Evolutionary conservation across 2,113 vertebrate species (phyloP).

Genomic region (Callionymus lyra): DNA sequence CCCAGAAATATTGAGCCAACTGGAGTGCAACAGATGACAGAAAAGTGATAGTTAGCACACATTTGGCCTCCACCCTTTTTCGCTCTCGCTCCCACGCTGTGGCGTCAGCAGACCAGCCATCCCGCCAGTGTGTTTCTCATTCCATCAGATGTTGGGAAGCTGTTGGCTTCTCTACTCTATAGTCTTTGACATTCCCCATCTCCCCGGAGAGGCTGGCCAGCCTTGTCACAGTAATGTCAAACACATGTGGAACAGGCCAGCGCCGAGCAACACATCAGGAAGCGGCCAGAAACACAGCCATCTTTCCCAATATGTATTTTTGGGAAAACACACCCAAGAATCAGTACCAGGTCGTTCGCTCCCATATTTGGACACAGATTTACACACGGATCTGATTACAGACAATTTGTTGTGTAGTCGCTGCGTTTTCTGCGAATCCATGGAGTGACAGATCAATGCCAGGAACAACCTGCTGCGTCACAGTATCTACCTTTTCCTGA

Average conservation of each 20-base stretch:
- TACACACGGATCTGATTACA: no score
- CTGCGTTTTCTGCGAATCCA: no score
- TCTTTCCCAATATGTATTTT: constrained; percentile 49
- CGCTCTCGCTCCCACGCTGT: constrained; percentile 61
- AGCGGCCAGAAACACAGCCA: constrained; percentile 21
- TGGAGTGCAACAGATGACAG: background rate
- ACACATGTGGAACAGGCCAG: constrained; percentile 68
- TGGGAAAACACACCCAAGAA: constrained; percentile 41
- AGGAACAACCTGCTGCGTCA: no score
- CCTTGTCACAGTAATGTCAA: constrained; percentile 75
- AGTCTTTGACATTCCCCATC: constrained; percentile 65
- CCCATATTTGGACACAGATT: no score
- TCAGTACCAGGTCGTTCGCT: constrained; percentile 5
- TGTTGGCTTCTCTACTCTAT: constrained; percentile 48
- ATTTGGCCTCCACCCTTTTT: constrained; percentile 47
- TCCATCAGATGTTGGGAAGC: constrained; percentile 73
- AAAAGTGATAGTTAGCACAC: constrained; percentile 36
- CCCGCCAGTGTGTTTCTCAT: constrained; percentile 61
- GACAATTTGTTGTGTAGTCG: no score
- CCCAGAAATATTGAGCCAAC: background rate
- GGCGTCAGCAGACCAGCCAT: constrained; percentile 48
- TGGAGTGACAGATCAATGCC: no score
- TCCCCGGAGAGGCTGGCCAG: constrained; percentile 62
- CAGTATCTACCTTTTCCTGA: no score
- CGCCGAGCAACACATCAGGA: constrained; percentile 19